Conservation (phyloP, 1,140 invertebrate species). For the Drosophila varians region DNA sequence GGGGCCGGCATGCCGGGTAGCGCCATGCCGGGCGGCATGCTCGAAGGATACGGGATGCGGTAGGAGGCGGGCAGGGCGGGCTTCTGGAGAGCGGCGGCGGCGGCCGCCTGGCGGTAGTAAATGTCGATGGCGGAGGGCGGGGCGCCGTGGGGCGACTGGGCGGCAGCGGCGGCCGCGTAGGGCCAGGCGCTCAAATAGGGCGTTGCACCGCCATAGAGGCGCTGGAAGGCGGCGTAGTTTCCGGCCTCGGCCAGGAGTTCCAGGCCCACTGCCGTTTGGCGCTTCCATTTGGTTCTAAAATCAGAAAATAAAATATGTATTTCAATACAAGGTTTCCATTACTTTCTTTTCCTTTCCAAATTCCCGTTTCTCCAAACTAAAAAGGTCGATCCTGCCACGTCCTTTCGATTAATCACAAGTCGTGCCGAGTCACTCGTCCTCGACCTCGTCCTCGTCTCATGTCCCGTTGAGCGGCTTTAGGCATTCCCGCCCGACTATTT, state of each 20-base stretch:
- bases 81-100: slow-evolving; percentile 89
- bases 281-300: slow-evolving; percentile 99
- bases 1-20: slow-evolving; percentile 63
- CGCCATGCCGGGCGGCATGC: slow-evolving; percentile 63
- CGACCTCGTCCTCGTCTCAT: slow-evolving; percentile 1
- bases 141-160: slow-evolving; percentile 84
- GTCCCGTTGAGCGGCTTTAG: slow-evolving; percentile 15
- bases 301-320: slow-evolving; percentile 5
- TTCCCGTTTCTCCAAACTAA: not conserved
- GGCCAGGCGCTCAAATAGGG: slow-evolving; percentile 88
- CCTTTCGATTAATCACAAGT: slow-evolving; percentile 33
- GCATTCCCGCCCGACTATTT: slow-evolving; percentile 58
- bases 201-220: slow-evolving; percentile 91
- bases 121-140: slow-evolving; percentile 89
- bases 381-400: slow-evolving; percentile 1
- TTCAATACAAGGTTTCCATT: too few relatives aligned
- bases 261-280: slow-evolving; percentile 98
- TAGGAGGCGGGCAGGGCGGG: slow-evolving; percentile 89
- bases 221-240: slow-evolving; percentile 98
- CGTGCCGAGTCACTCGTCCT: slow-evolving; percentile 32
- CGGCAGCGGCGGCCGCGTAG: slow-evolving; percentile 85
- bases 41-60: slow-evolving; percentile 84
- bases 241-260: slow-evolving; percentile 98
- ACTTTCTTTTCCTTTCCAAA: too few relatives aligned
- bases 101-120: slow-evolving; percentile 90